A percentile compares a stretch with the other conserved stretches of the same genome.
Conservation (phyloP, 1,140 invertebrate species). For the Aphelinus certus region DNA sequence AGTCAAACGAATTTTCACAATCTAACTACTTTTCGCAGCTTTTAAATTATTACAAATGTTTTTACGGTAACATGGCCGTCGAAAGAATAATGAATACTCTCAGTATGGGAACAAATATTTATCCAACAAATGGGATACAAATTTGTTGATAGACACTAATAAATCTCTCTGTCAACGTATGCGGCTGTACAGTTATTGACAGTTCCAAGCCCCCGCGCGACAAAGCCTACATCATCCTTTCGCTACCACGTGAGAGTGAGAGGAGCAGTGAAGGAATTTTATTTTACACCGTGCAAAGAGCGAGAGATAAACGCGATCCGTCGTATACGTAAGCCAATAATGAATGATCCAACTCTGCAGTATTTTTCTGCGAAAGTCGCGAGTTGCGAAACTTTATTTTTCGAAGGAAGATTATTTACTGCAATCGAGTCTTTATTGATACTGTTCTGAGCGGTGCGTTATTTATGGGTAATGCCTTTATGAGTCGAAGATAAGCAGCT, state of each 20-base stretch:
- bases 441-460: conserved; percentile 5
- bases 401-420: conserved; percentile 11
- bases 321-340: conserved; percentile 3
- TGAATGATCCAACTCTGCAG: background rate
- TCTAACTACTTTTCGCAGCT: no score
- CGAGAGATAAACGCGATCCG: background rate
- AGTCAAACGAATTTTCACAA: no score
- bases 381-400: background rate
- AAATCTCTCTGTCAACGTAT: no score
- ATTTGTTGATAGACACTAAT: no score
- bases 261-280: background rate
- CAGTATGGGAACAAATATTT: no score
- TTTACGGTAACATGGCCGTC: no score
- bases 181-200: no score
- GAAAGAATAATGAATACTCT: no score
- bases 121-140: no score
- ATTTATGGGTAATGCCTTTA: background rate
- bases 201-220: background rate
- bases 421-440: conserved; percentile 14
- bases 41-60: no score
- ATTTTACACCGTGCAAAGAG: background rate
- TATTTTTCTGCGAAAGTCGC: no score
- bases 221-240: conserved; percentile 1
- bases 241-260: background rate
- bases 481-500: background rate